Percentiles rank a stretch among this genome's conserved stretches.
These are phyloP conservation scores for Dynastes hyllus DNA, from an alignment of 2,888 invertebrate genomes.

Conservation along the genomic window DNA sequence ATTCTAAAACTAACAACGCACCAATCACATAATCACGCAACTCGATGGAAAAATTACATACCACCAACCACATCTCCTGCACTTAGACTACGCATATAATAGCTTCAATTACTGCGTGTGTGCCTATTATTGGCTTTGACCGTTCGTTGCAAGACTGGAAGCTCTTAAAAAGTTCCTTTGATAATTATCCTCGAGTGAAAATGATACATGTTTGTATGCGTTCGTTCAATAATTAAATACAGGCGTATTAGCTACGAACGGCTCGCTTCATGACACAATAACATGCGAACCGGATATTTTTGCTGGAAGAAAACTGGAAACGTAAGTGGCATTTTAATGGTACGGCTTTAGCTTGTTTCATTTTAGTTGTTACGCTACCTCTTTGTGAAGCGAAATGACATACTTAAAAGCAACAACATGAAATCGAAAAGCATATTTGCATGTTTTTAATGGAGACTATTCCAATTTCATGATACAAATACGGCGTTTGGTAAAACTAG, in stretches of 20 bases:
- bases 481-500: not conserved
- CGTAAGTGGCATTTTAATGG: slow-evolving; percentile 32
- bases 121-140: slow-evolving; percentile 19
- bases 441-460: slow-evolving; percentile 20
- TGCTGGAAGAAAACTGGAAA: slow-evolving; percentile 31
- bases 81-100: slow-evolving; percentile 36
- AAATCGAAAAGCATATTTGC: slow-evolving; percentile 7
- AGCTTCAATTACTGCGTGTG: slow-evolving; percentile 36
- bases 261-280: slow-evolving; percentile 29
- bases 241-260: slow-evolving; percentile 24
- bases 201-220: slow-evolving; percentile 40
- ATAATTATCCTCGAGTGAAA: slow-evolving; percentile 45
- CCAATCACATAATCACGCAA: slow-evolving; percentile 42
- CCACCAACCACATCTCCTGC: slow-evolving; percentile 19
- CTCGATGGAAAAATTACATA: slow-evolving; percentile 44
- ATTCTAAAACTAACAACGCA: slow-evolving; percentile 28
- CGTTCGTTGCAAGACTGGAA: slow-evolving; percentile 40
- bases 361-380: slow-evolving; percentile 32
- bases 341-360: slow-evolving; percentile 27
- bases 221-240: slow-evolving; percentile 43
- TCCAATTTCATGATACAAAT: not conserved
- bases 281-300: slow-evolving; percentile 44
- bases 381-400: slow-evolving; percentile 28
- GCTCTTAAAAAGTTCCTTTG: slow-evolving; percentile 44
- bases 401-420: slow-evolving; percentile 27